Percentiles rank a stretch among this genome's conserved stretches.
These are phyloP conservation scores for Ochropleura plecta DNA, from an alignment of 2,888 invertebrate genomes.

Conservation along the genomic window DNA sequence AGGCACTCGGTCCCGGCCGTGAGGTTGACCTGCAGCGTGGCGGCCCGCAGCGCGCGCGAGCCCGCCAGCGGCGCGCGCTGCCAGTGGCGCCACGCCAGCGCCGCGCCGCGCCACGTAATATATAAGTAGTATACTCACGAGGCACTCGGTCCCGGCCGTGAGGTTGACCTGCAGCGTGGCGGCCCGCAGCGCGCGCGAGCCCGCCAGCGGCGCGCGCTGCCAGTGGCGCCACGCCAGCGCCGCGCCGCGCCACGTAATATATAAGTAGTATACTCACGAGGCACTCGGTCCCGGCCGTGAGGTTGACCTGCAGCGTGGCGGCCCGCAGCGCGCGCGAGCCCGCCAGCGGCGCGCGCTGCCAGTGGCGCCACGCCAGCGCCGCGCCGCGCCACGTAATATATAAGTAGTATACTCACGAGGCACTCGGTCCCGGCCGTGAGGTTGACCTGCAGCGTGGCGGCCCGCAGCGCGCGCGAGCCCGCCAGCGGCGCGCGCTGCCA, in stretches of 20 bases:
- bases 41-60: no score
- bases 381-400: no score
- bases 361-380: no score
- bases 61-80: conserved; percentile 69
- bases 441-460: conserved; percentile 87
- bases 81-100: conserved; percentile 94
- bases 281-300: conserved; percentile 95
- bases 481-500: no score
- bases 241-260: no score
- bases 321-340: no score
- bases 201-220: no score
- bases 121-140: conserved; percentile 92
- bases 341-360: no score
- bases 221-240: no score
- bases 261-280: conserved; percentile 92
- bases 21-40: conserved; percentile 91
- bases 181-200: no score
- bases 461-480: no score
- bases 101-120: conserved; percentile 84
- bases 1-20: conserved; percentile 96
- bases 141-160: conserved; percentile 95
- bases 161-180: conserved; percentile 91
- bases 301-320: conserved; percentile 89
- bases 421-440: conserved; percentile 96
- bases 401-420: conserved; percentile 92